Evolutionary conservation across 2,113 vertebrate genomes (phyloP).

Genomic region (Oryzias javanicus): DNA sequence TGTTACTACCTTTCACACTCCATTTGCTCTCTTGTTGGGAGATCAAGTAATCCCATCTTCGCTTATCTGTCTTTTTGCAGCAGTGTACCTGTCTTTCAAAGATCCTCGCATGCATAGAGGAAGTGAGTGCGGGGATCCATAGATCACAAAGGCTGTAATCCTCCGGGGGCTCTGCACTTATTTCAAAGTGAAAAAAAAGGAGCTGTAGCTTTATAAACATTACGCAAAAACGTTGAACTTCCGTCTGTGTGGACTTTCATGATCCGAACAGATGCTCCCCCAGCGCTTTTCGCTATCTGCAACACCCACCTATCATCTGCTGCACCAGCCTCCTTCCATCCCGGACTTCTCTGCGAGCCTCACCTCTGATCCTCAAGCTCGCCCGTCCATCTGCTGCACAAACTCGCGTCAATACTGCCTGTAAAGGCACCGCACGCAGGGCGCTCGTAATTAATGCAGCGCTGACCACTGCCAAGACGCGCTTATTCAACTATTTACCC

Average conservation of each 20-base stretch:
- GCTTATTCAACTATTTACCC: conserved; percentile 53
- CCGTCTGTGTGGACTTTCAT: conserved; percentile 20
- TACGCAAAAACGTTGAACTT: conserved; percentile 22
- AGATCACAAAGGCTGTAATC: too few relatives aligned
- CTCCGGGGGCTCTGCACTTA: too few relatives aligned
- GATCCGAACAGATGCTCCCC: conserved; percentile 69
- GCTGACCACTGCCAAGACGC: conserved; percentile 45
- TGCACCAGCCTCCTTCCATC: conserved; percentile 58
- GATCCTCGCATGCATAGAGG: conserved; percentile 14
- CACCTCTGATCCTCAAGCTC: conserved; percentile 57
- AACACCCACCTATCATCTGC: conserved; percentile 74
- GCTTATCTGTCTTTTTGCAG: conserved; percentile 18
- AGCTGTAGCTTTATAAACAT: background rate
- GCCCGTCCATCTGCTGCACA: conserved; percentile 65
- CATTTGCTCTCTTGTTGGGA: conserved; percentile 16
- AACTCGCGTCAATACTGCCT: conserved; percentile 31
- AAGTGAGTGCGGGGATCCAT: too few relatives aligned
- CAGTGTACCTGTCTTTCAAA: conserved; percentile 44
- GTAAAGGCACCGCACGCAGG: conserved; percentile 29
- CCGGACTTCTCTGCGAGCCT: conserved; percentile 59
- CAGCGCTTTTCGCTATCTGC: conserved; percentile 50
- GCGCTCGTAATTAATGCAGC: conserved; percentile 47
- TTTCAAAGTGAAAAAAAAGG: too few relatives aligned
- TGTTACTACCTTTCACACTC: conserved; percentile 9
- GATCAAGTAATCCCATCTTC: conserved; percentile 20